Conservation (phyloP, 2,113 vertebrate genomes). For the Petrocephalus zakoni region DNA sequence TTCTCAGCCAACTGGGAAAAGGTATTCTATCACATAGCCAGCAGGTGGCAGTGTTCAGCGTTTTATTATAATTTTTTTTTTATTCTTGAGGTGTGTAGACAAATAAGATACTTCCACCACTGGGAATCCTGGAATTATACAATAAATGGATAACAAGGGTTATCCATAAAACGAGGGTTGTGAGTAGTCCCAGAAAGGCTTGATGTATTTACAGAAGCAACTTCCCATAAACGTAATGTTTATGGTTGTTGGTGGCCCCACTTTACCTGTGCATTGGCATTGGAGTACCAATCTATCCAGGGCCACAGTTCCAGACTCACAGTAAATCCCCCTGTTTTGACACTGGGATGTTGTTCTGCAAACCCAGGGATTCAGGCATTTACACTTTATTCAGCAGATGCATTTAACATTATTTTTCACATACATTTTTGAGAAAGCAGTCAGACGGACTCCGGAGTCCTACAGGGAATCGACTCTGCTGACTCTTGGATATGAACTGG, state of each 20-base stretch:
- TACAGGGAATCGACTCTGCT: neutral
- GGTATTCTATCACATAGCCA: neutral
- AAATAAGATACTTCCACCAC: neutral
- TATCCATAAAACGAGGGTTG: neutral
- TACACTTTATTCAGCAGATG: neutral
- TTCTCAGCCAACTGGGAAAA: neutral
- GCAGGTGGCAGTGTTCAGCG: neutral
- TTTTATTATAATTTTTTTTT: neutral
- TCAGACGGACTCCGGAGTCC: too few relatives aligned
- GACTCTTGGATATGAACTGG: neutral
- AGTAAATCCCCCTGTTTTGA: neutral
- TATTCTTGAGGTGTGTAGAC: neutral
- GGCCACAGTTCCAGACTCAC: neutral
- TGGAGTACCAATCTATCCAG: neutral
- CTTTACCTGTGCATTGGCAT: neutral
- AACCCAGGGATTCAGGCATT: neutral
- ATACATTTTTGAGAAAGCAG: neutral
- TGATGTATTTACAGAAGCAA: neutral
- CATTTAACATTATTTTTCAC: neutral
- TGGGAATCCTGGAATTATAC: neutral
- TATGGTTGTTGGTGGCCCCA: neutral
- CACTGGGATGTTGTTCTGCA: neutral
- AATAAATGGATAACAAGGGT: neutral
- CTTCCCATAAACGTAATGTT: neutral
- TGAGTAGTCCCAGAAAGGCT: neutral